A percentile compares a stretch with the other conserved stretches of the same genome.
phyloP scores from a whole-genome alignment of 2,888 invertebrate genomes.

The Drosophila infuscata region DNA sequence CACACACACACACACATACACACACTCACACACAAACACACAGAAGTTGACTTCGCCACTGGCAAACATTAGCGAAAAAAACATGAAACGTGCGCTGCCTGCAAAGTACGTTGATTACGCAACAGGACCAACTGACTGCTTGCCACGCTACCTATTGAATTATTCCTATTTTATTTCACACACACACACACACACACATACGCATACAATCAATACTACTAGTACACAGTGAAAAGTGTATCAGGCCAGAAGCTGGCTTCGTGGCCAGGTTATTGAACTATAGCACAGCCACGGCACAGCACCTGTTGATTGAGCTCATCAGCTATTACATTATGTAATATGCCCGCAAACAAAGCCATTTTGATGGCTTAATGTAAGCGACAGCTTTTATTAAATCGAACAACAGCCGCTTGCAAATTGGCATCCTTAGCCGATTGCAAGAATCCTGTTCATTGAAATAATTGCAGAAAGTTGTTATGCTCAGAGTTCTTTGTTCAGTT shows the following conservation, averaged over 20 bases:
- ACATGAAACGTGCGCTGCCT: constrained; percentile 75
- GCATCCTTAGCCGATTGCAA: constrained; percentile 12
- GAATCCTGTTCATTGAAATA: background rate
- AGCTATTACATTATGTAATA: constrained; percentile 40
- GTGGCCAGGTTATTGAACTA: constrained; percentile 71
- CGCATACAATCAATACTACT: constrained; percentile 2
- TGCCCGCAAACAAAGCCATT: constrained; percentile 31
- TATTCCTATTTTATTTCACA: constrained; percentile 63
- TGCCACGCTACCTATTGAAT: constrained; percentile 57
- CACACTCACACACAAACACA: constrained; percentile 16
- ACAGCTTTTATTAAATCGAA: constrained; percentile 12
- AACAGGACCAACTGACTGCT: constrained; percentile 41
- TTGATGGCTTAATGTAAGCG: constrained; percentile 25
- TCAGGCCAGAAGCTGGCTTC: constrained; percentile 41
- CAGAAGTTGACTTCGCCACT: constrained; percentile 37
- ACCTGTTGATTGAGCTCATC: constrained; percentile 73
- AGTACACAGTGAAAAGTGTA: constrained; percentile 14
- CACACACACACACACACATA: constrained; percentile 2
- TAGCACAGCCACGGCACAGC: constrained; percentile 49
- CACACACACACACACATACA: constrained; percentile 5
- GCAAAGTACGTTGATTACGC: constrained; percentile 78
- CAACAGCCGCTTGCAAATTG: constrained; percentile 3
- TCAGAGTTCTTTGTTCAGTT: background rate
- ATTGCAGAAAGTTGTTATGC: constrained; percentile 1
- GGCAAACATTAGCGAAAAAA: constrained; percentile 59